A percentile compares a stretch with the other conserved stretches of the same genome.
phyloP scores from a whole-genome alignment of 2,113 vertebrate genomes.

The Pseudopodoces humilis region DNA sequence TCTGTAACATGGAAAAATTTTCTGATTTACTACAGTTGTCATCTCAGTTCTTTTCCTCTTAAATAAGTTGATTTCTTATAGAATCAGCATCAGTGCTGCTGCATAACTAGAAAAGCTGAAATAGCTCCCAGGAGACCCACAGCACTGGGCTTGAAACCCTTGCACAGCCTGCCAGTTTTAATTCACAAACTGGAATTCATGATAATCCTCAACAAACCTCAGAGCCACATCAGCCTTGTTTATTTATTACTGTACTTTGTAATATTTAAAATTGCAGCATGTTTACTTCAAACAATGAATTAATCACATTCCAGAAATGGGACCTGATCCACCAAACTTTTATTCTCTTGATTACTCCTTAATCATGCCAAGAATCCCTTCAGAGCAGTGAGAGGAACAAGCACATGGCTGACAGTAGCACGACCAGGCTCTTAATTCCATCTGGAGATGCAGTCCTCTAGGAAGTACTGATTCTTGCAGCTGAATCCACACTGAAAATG shows the following conservation, averaged over 20 bases:
- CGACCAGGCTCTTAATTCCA: neutral
- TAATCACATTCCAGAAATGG: neutral
- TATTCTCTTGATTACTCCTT: conserved; percentile 21
- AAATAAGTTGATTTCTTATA: conserved; percentile 28
- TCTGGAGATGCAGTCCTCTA: neutral
- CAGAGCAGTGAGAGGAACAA: neutral
- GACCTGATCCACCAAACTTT: neutral
- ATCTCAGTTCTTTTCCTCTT: neutral
- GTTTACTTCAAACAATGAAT: conserved; percentile 20
- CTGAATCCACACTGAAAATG: neutral
- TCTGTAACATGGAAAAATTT: conserved; percentile 2
- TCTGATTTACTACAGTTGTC: conserved; percentile 2
- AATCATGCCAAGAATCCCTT: neutral
- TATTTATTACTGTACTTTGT: conserved; percentile 22
- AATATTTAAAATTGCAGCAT: neutral
- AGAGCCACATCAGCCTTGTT: neutral
- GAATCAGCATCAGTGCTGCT: neutral
- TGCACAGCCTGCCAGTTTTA: conserved; percentile 22
- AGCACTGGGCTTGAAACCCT: conserved; percentile 27
- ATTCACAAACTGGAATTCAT: conserved; percentile 35
- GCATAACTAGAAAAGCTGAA: conserved; percentile 41
- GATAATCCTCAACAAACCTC: conserved; percentile 22
- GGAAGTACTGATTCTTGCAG: neutral
- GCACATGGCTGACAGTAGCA: neutral
- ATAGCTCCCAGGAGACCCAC: conserved; percentile 6